Evolutionary conservation across 2,888 invertebrate species (phyloP).

Genomic region (Hydraecia micacea): DNA sequence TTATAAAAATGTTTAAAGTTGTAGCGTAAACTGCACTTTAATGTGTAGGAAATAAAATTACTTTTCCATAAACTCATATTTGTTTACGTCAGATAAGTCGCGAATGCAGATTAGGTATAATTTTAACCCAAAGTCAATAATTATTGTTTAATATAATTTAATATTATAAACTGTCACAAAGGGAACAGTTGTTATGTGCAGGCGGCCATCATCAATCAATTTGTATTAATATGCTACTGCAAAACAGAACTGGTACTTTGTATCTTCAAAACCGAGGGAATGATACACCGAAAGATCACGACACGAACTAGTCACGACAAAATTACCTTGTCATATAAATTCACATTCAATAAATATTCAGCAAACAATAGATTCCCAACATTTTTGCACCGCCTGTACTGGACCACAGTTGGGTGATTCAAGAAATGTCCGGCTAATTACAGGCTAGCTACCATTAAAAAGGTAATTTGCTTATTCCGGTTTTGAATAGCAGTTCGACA

Average conservation of each 20-base stretch:
- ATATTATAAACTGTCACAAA: not conserved
- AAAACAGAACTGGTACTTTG: not conserved
- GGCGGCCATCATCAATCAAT: not conserved
- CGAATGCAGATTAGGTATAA: too few relatives aligned
- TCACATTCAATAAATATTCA: constrained; percentile 7
- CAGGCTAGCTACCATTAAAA: constrained; percentile 69
- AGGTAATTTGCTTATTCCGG: constrained; percentile 84
- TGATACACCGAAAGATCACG: not conserved
- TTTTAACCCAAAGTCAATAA: not conserved
- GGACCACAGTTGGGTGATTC: constrained; percentile 78
- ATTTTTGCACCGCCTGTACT: constrained; percentile 53
- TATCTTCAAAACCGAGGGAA: not conserved
- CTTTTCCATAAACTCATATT: too few relatives aligned
- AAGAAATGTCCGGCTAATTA: constrained; percentile 81
- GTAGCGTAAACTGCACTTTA: too few relatives aligned
- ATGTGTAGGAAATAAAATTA: too few relatives aligned
- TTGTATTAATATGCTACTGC: not conserved
- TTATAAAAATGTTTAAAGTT: too few relatives aligned
- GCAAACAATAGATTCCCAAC: constrained; percentile 8
- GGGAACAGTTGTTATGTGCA: not conserved
- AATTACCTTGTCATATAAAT: not conserved
- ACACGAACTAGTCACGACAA: not conserved
- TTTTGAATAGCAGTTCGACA: constrained; percentile 76
- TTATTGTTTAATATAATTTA: not conserved
- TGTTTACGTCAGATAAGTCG: too few relatives aligned